Conservation (phyloP, 2,888 invertebrate genomes). For the Apamea epomidion region DNA sequence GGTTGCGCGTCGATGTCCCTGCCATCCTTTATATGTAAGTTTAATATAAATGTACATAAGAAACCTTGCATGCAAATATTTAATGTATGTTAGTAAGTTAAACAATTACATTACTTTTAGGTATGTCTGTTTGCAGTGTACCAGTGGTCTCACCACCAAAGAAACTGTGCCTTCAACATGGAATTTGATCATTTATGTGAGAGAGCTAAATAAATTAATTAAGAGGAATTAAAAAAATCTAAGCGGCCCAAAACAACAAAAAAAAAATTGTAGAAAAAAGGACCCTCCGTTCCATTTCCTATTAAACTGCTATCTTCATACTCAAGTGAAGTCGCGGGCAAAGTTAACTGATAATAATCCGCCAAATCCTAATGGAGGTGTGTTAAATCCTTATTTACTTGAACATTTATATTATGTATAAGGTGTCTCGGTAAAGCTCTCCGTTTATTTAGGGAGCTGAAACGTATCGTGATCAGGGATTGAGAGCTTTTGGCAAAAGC, state of each 20-base stretch:
- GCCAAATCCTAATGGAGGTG: conserved; percentile 43
- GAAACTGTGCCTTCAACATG: not conserved
- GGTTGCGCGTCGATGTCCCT: too few species aligned
- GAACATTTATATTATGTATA: conserved; percentile 20
- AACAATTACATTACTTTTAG: not conserved
- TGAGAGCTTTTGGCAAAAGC: conserved; percentile 27
- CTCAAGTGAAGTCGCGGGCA: not conserved
- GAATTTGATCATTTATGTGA: not conserved
- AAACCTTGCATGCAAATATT: too few species aligned
- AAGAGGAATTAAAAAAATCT: too few species aligned
- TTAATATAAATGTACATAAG: too few species aligned
- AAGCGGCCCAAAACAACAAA: not conserved
- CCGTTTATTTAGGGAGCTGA: conserved; percentile 31
- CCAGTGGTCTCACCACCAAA: not conserved
- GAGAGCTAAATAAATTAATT: not conserved
- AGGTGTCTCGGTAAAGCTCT: conserved; percentile 31
- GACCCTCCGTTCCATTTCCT: too few species aligned
- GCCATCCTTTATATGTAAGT: too few species aligned
- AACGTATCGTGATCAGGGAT: conserved; percentile 30
- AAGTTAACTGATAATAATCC: conserved; percentile 24
- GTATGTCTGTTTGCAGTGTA: not conserved
- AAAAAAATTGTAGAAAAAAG: not conserved
- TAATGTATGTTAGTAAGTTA: too few species aligned
- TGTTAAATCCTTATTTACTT: conserved; percentile 36
- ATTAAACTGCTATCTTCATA: not conserved